A percentile compares a stretch with the other conserved stretches of the same genome.
These are phyloP conservation scores for Acrossocheilus wenchowensis DNA, from an alignment of 2,797 vertebrate species.

Conservation along the genomic window DNA sequence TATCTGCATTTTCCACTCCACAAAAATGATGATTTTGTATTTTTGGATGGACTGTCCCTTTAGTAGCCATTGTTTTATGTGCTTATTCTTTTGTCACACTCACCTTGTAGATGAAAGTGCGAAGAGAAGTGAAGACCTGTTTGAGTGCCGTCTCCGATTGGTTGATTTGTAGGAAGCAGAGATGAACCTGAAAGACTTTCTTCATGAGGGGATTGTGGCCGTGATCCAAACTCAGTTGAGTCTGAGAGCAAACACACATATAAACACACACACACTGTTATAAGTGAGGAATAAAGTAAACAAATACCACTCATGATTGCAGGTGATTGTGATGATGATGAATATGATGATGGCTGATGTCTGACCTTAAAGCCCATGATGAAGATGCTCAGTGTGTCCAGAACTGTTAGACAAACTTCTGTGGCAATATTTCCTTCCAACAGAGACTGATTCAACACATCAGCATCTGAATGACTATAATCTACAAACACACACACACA, in stretches of 20 bases:
- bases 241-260: slow-evolving; percentile 72
- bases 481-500: slow-evolving; percentile 73
- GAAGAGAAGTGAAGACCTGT: slow-evolving; percentile 92
- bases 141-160: slow-evolving; percentile 95
- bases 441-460: slow-evolving; percentile 93
- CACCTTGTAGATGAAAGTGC: slow-evolving; percentile 96
- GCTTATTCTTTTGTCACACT: slow-evolving; percentile 39
- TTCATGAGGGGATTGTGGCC: slow-evolving; percentile 98
- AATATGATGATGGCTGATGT: background rate
- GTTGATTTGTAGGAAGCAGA: slow-evolving; percentile 96
- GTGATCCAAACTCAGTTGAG: slow-evolving; percentile 90
- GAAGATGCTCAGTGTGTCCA: slow-evolving; percentile 94
- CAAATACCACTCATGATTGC: background rate
- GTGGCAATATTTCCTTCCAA: slow-evolving; percentile 96
- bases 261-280: background rate
- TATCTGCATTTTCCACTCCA: no score
- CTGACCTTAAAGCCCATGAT: slow-evolving; percentile 95
- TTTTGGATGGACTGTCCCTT: background rate
- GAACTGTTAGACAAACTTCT: slow-evolving; percentile 94
- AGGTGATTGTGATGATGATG: slow-evolving; percentile 21
- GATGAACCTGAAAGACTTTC: slow-evolving; percentile 95
- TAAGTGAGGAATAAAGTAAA: background rate
- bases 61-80: background rate
- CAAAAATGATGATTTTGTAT: background rate
- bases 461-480: slow-evolving; percentile 94